phyloP scores from a whole-genome alignment of 2,113 vertebrate genomes.

The Perca schrenkii region DNA sequence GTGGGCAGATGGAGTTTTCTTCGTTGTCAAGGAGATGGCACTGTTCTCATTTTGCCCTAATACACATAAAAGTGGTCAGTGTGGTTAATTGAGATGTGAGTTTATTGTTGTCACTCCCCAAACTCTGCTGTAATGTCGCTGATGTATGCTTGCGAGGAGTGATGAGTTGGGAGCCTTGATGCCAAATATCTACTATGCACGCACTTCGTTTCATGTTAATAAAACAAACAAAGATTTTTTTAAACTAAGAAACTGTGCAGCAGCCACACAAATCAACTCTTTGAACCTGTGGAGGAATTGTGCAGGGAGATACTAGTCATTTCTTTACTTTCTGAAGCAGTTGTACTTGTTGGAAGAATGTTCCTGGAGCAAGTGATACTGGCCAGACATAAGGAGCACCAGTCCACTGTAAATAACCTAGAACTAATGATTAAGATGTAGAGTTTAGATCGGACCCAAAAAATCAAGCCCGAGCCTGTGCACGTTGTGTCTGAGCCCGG shows the following conservation, averaged over 20 bases:
- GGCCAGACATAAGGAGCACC: not conserved
- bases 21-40: not conserved
- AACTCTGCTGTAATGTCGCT: not conserved
- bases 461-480: no score
- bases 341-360: not conserved
- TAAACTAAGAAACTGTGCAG: not conserved
- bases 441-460: no score
- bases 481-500: no score
- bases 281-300: not conserved
- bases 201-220: not conserved
- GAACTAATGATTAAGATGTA: constrained; percentile 4
- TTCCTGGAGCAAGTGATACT: not conserved
- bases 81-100: not conserved
- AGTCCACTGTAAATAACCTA: not conserved
- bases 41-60: not conserved
- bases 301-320: not conserved
- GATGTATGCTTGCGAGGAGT: not conserved
- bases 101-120: not conserved
- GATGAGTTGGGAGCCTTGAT: not conserved
- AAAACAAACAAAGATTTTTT: not conserved
- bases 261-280: not conserved
- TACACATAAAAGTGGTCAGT: not conserved
- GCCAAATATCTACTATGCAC: not conserved
- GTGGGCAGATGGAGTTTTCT: not conserved
- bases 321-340: not conserved